Base-by-base conservation (phyloP, 2,888 invertebrate species). In the Eugnorisma glareosa region DNA sequence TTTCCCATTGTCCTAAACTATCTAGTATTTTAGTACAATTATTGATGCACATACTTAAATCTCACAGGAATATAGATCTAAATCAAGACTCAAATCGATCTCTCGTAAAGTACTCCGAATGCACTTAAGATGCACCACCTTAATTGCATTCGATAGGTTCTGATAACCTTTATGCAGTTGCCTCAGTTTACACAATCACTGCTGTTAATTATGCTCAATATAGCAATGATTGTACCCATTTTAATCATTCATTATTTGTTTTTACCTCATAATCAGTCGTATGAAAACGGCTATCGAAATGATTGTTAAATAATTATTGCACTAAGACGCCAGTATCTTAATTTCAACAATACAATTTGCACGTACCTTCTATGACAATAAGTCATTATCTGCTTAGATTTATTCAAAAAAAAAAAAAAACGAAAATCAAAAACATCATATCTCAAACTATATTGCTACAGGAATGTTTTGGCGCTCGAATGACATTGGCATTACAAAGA, bases 301-400 rank as follows among this genome's bases (percentile, higher is more conserved):
- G 45, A 73, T 61, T 61, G 82, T 35, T 28, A 75, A 67, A 54
- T 81, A 79, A 75, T 67, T 2, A 75, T n/a, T 51, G 59, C 21
- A 59, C 79, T 51, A 0, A 74, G 59, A 67, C 43, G 35, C 15
- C 6, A 0, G 2, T 79, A 74, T 81, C 75, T 61, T 7, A 61
- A 67, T 75, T 54, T 61, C 11, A 81, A 79, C 43, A 81, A 67
- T 24, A 40, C 48, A 80, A n/a, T 57, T 73, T n/a, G 15, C 48
- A 66, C 72, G 21, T 54, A 77, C 28, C n/a, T 40, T 5, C 1
- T 24, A 11, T 24, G 35, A 67, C 61, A 67, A 11, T 24, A 40
- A 6, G 40, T 45, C 13, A 37, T 4, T 37, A 40, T 31, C 45
- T 57, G 66, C 18, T 57, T 45, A 10, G 6, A 21, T 40, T 5